These are phyloP conservation scores for Hipposideros larvatus DNA, from an alignment of 2,797 vertebrate genomes.

Conservation along the genomic window DNA sequence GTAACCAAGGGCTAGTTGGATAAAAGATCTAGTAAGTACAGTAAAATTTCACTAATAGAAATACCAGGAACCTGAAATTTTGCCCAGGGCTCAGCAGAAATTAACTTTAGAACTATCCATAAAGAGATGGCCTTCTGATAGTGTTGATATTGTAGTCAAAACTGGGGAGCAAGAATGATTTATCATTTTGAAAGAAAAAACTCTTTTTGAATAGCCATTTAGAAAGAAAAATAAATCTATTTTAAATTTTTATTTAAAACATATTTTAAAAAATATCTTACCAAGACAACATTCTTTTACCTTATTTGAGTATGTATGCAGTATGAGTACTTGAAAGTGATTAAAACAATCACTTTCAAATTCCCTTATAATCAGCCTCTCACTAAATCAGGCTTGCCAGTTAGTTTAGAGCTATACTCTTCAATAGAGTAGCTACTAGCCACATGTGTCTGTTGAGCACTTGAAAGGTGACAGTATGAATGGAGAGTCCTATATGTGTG, in stretches of 20 bases:
- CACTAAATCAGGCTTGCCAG: neutral
- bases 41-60: neutral
- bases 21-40: neutral
- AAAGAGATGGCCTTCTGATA: neutral
- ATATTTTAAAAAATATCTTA: neutral
- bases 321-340: neutral
- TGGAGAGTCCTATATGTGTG: neutral
- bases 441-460: neutral
- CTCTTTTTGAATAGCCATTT: neutral
- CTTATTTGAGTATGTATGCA: neutral
- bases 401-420: neutral
- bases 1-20: neutral
- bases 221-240: constrained; percentile 23
- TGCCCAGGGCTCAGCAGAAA: neutral
- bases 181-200: neutral
- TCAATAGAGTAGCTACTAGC: neutral
- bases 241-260: constrained; percentile 54
- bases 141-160: neutral
- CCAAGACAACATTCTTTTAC: constrained; percentile 37
- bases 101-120: neutral
- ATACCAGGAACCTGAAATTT: neutral
- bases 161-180: neutral
- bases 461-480: neutral
- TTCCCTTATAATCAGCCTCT: neutral
- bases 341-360: neutral